Evolutionary conservation across 2,888 invertebrate species (phyloP), one percentile per base, ranked within the genome.

Genomic region (Diaperis boleti): DNA sequence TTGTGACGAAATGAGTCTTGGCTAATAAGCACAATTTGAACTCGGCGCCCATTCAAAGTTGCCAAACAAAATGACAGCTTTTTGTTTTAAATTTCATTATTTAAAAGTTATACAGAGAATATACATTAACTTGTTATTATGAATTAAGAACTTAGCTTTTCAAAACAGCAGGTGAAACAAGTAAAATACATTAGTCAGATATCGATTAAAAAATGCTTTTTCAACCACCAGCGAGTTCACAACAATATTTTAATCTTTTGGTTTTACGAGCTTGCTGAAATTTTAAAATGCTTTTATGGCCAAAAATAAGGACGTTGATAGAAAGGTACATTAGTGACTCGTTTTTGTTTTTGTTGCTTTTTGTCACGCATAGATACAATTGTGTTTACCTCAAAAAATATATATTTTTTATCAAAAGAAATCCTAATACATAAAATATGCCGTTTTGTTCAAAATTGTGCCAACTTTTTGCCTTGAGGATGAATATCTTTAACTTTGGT

Each of bases 401-500:
- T n/a, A n/a, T n/a, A n/a, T n/a, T n/a, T n/a, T n/a, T n/a, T n/a
- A n/a, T n/a, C n/a, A n/a, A n/a, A n/a, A n/a, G n/a, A n/a, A n/a
- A n/a, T n/a, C n/a, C n/a, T n/a, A n/a, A n/a, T n/a, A n/a, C n/a
- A 22, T 22, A 22, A 22, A 22, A 22, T 22, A 7, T 22, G 26
- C 7, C 26, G 37, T 13, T 10, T 4, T 13, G n/a, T 37, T 37
- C 5, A 37, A 37, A 17, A 14, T 1, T 39, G 39, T 17, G n/a
- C n/a, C n/a, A 15, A 39, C 39, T 39, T 15, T 17, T 3, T 14
- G 4, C 37, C n/a, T n/a, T 37, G 13, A 37, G 37, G 37, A 37
- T 42, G 13, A 37, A 37, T 37, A 37, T 39, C 39, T 15, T 15
- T 14, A 22, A 26, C n/a, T 49, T 49, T 49, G 49, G 33, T 13